These are phyloP conservation scores for Ephydatia muelleri DNA, from an alignment of 37 sponge, comb jelly and placozoan genomes.

Conservation along the genomic window DNA sequence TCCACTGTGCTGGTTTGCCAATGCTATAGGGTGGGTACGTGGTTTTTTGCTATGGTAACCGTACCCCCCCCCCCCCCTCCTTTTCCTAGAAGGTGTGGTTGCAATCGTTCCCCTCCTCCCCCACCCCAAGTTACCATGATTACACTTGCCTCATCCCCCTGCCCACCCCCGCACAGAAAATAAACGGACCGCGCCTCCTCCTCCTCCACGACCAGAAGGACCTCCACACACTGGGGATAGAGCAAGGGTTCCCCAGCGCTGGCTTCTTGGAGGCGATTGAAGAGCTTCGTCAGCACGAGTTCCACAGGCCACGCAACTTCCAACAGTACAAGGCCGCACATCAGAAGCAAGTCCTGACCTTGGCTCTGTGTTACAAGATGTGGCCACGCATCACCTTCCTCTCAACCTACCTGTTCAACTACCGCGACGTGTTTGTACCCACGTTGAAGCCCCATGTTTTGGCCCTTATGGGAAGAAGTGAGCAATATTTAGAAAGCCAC, in stretches of 20 bases:
- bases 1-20: too few relatives aligned
- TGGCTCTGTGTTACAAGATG: constrained; percentile 20
- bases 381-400: constrained; percentile 52
- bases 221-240: constrained; percentile 20
- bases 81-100: neutral
- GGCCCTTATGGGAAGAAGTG: neutral
- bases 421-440: constrained; percentile 57
- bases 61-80: neutral
- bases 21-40: neutral
- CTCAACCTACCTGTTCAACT: constrained; percentile 50
- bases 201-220: constrained; percentile 3
- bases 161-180: constrained; percentile 26
- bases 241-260: constrained; percentile 3
- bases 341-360: constrained; percentile 29
- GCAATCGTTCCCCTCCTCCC: neutral
- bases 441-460: constrained; percentile 7
- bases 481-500: neutral
- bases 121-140: neutral
- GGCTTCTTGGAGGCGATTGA: constrained; percentile 31
- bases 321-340: constrained; percentile 61
- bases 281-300: constrained; percentile 12
- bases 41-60: neutral
- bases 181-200: constrained; percentile 55
- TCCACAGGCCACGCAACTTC: constrained; percentile 38
- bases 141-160: neutral